Evolutionary conservation across 2,113 vertebrate species (phyloP), one percentile per base, ranked within the genome.

Genomic region (Megalops atlanticus): DNA sequence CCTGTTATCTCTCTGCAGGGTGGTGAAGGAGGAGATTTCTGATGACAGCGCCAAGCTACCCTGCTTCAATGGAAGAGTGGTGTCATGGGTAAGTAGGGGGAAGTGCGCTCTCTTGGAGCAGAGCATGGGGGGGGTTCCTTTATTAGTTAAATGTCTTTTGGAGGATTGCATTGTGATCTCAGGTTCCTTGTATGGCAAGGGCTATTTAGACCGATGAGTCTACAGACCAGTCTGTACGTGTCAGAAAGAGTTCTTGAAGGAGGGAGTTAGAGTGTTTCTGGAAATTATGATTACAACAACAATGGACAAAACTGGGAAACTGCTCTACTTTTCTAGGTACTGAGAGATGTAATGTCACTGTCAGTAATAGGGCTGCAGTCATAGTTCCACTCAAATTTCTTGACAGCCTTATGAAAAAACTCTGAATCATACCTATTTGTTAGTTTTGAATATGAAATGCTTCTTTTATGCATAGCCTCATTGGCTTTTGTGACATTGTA

Each of bases 11-110:
- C 4, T 88, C 87, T 49, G n/a, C 91, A 97, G 96, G 85, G 96
- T 97, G 91, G 96, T 97, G 87, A 97, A 97, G 86, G 96, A 97
- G 80, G 96, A 97, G 88, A 97, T 97, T 86, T 97, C 96, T 10
- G 96, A 97, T 40, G 96, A 97, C 77, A 87, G 88, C 33, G 96
- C 96, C 72, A 96, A 93, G 88, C 88, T 97, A 76, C 96, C 96
- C 4, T 97, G 96, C 90, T 97, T 97, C 91, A 97, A 97, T 15
- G 96, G 96, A 83, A 91, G 96, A 88, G 96, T 97, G 76, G 96
- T 97, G 58, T 97, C 96, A 87, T 97, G 96, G 96, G 96, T 97
- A 92, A 95, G 95, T 74, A 45, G 78, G 31, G 41, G 54, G 31
- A 10, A 14, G 27, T 6, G 24, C 80, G n/a, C 27, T 16, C 18